Percentiles rank a stretch among this genome's conserved stretches.
Evolutionary conservation across 2,797 vertebrate species (phyloP).

Genomic region (Sebastolobus altivelis): DNA sequence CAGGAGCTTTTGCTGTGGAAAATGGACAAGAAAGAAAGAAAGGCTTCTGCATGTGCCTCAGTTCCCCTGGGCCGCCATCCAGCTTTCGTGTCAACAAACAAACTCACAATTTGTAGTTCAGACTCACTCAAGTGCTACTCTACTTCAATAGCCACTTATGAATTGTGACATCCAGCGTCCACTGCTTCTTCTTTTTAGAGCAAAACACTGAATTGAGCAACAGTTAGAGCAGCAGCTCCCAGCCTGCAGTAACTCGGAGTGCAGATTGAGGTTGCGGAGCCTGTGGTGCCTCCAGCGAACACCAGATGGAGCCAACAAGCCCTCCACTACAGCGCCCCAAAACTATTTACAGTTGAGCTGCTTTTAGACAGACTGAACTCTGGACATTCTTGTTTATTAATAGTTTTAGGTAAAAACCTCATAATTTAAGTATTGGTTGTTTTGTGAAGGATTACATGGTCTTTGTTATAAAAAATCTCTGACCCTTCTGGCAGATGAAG

Average conservation of each 20-base stretch:
- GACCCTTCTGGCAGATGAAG: not conserved
- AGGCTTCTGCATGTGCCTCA: not conserved
- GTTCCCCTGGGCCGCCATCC: conserved; percentile 12
- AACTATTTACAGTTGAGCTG: not conserved
- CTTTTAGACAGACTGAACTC: not conserved
- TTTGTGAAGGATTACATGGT: not conserved
- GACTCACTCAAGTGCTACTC: conserved; percentile 3
- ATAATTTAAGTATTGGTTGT: not conserved
- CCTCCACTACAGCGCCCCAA: not conserved
- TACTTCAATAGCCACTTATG: not conserved
- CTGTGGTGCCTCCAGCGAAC: conserved; percentile 28
- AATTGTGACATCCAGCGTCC: not conserved
- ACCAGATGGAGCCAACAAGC: conserved; percentile 60
- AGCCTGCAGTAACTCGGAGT: not conserved
- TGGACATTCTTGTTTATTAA: no score
- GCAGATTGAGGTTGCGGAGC: not conserved
- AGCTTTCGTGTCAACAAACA: conserved; percentile 45
- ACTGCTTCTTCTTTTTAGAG: not conserved
- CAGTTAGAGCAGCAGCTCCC: not conserved
- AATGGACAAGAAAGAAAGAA: conserved; percentile 3
- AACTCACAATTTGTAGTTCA: not conserved
- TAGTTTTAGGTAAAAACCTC: not conserved
- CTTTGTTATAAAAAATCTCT: not conserved
- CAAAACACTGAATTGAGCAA: not conserved
- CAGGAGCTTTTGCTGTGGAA: conserved; percentile 34